Evolutionary conservation across 2,888 invertebrate genomes (phyloP), one percentile per base, ranked within the genome.

Genomic region (Zeuzera pyrina): DNA sequence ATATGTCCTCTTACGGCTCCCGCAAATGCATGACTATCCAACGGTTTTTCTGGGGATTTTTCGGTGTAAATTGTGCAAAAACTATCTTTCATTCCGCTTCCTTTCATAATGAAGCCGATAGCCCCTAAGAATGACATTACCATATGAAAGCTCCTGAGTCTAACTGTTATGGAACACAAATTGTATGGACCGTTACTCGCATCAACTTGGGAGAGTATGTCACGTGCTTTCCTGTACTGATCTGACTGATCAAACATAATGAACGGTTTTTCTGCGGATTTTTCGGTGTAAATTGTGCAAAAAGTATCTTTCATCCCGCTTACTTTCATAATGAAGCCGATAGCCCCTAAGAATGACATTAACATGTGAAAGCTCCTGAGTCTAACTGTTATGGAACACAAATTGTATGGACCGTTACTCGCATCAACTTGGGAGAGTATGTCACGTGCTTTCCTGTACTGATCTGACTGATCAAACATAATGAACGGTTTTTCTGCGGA

Each of bases 351-450:
- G 35, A 52, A 68, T 2, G 44, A 48, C 49, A 51, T 54, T 15
- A 52, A 28, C 45, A 62, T 33, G 49, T 66, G 59, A 49, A 65
- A 65, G 36, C 63, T 64, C 43, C 60, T 61, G 12, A 66, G 45
- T 46, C 38, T 47, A 6, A 61, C 47, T 37, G 58, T 36, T 15
- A 35, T 23, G 23, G 23, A 23, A 23, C 11, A 10, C n/a, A 23
- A 10, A n/a, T 23, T 11, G 11, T n/a, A 23, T n/a, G 23, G 23
- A n/a, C n/a, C n/a, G n/a, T n/a, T n/a, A n/a, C n/a, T n/a, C 11
- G 23, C 10, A 15, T 29, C 25, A 41, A 16, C 11, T n/a, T 23
- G n/a, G 23, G 3, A 23, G 11, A 23, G 10, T 19, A 41, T 41
- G 34, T 40, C 39, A 27, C 31, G 40, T 12, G 40, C 37, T 38